Conservation (phyloP, 1,140 invertebrate species). For the Drosophila teissieri region DNA sequence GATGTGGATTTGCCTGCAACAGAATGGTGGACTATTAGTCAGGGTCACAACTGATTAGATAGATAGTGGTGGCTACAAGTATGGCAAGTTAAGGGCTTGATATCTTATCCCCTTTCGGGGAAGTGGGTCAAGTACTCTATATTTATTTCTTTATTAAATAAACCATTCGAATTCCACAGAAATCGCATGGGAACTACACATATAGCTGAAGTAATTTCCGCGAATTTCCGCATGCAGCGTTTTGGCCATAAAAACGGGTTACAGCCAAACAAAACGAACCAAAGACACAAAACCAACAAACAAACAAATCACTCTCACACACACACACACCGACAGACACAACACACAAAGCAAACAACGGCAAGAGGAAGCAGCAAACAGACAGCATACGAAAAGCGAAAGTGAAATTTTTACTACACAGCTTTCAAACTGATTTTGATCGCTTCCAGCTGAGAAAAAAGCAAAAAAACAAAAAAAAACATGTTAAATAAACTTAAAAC, state of each 20-base stretch:
- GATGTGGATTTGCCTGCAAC: constrained; percentile 87
- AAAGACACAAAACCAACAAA: constrained; percentile 56
- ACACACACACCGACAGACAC: too few relatives aligned
- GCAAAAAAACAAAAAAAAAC: neutral
- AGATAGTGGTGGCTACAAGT: constrained; percentile 1
- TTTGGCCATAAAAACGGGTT: constrained; percentile 45
- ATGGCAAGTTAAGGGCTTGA: neutral
- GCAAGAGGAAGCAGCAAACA: constrained; percentile 59
- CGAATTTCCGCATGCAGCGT: constrained; percentile 53
- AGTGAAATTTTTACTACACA: constrained; percentile 81
- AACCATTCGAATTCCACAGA: constrained; percentile 32
- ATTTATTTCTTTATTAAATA: constrained; percentile 32
- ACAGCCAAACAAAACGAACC: constrained; percentile 30
- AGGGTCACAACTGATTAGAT: constrained; percentile 16
- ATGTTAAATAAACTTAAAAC: constrained; percentile 33
- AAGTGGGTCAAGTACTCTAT: constrained; percentile 46
- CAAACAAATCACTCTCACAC: constrained; percentile 57
- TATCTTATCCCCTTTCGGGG: constrained; percentile 13
- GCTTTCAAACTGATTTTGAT: constrained; percentile 81
- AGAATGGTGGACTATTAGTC: constrained; percentile 14
- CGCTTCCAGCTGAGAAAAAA: constrained; percentile 29
- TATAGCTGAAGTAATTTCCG: constrained; percentile 38
- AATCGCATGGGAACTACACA: constrained; percentile 19
- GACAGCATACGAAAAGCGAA: constrained; percentile 74
- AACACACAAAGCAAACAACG: constrained; percentile 46